These are phyloP conservation scores for Psococerastis gibbosa DNA, from an alignment of 2,888 invertebrate genomes.

Conservation along the genomic window DNA sequence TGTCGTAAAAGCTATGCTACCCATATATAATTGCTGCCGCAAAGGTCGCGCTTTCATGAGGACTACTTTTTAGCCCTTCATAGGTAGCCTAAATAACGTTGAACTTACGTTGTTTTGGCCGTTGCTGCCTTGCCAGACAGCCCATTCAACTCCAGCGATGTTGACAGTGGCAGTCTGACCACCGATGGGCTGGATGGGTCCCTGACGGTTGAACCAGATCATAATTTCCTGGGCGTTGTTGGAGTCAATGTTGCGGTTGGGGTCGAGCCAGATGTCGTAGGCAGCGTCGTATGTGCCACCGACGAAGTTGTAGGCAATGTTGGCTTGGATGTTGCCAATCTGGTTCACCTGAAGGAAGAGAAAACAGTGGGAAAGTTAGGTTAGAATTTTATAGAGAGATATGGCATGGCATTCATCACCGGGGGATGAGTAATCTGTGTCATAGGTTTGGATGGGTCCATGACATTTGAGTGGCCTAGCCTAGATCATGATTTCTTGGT, in stretches of 20 bases:
- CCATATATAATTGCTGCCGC: no score
- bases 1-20: no score
- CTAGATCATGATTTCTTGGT: no score
- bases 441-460: no score
- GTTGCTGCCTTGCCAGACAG: background rate
- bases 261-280: background rate
- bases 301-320: background rate
- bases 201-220: background rate
- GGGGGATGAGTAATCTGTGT: no score
- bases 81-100: no score
- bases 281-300: background rate
- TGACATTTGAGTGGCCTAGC: no score
- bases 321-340: background rate
- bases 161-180: background rate
- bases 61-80: no score
- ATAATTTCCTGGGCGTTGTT: background rate
- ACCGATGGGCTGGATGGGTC: background rate
- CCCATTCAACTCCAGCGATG: background rate
- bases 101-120: background rate
- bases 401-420: no score
- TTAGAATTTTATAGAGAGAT: no score
- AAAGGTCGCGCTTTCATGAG: no score
- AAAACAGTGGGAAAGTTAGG: no score
- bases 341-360: background rate
- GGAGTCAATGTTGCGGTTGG: background rate